Base-by-base conservation (phyloP, 2,888 invertebrate species). In the Thera obeliscata region DNA sequence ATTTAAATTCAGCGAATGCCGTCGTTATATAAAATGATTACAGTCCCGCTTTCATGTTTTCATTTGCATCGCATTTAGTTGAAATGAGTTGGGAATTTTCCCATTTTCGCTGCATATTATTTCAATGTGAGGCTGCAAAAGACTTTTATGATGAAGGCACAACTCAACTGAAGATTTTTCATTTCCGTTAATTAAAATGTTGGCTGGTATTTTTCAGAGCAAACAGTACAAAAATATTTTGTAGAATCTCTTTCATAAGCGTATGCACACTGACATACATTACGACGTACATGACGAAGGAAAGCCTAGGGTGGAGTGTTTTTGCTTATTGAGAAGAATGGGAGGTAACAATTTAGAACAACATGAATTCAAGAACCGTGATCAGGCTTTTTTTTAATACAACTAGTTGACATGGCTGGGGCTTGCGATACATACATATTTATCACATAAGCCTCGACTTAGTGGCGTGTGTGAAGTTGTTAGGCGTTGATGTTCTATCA, bases 101-200 rank as follows among this genome's bases (percentile, higher is more conserved):
- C 56, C n/a, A 64, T 67, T 68, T 72, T 62, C 54, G 48, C 49
- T 50, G 59, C 61, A 67, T 70, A 56, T 22, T 73, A 68, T 69
- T 73, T 66, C 58, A 67, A 61, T 67, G 49, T 43, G 58, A 22
- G 22, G 41, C 46, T 60, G 52, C 54, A 41, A 58, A 61, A 64
- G 46, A 60, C 65, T 56, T 59, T 61, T 49, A 38, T 43, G 64
- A 64, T 64, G 52, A 46, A 61, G 22, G 61, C 49, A 33, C 49
- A 56, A 60, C 56, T 56, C 38, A 9, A 12, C n/a, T 3, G 58
- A 9, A 56, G 50, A 56, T 56, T 62, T 68, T 69, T 46, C 33
- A 59, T 65, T 62, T 55, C 61, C 58, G 55, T 46, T 38, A 58
- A 54, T 22, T 52, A 33, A 55, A 54, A 62, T 55, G 50, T n/a